Percentiles rank a stretch among this genome's conserved stretches.
These are phyloP conservation scores for Malachius bipustulatus DNA, from an alignment of 2,888 invertebrate species.

Conservation along the genomic window DNA sequence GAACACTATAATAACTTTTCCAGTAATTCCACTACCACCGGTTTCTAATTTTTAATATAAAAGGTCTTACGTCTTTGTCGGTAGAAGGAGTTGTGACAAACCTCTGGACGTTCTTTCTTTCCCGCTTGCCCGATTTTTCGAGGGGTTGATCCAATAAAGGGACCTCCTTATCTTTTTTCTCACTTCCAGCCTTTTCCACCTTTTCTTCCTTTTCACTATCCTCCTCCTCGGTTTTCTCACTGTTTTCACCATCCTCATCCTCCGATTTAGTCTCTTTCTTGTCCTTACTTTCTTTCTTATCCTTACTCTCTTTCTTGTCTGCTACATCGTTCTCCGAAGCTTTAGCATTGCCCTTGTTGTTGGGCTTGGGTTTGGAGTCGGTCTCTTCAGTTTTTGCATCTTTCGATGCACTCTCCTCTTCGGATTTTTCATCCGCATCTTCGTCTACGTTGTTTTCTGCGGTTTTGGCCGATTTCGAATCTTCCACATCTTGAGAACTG, in stretches of 20 bases:
- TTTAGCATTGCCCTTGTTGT: slow-evolving; percentile 19
- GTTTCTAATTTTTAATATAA: no score
- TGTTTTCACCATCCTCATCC: slow-evolving; percentile 25
- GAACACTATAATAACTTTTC: no score
- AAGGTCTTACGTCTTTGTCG: slow-evolving; percentile 25
- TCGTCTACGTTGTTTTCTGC: slow-evolving; percentile 16
- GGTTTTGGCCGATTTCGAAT: slow-evolving; percentile 16
- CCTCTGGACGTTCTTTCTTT: slow-evolving; percentile 33
- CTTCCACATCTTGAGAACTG: slow-evolving; percentile 26
- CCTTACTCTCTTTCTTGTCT: slow-evolving; percentile 15
- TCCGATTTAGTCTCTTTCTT: slow-evolving; percentile 25
- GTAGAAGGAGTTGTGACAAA: slow-evolving; percentile 27
- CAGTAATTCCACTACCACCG: no score
- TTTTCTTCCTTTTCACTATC: slow-evolving; percentile 26
- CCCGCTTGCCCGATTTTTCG: slow-evolving; percentile 31
- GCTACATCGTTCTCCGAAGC: slow-evolving; percentile 20
- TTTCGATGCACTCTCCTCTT: slow-evolving; percentile 16
- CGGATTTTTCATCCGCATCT: slow-evolving; percentile 16
- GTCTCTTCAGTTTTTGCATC: slow-evolving; percentile 19
- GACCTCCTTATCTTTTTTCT: slow-evolving; percentile 18
- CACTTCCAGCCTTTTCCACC: slow-evolving; percentile 22
- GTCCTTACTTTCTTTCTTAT: slow-evolving; percentile 19
- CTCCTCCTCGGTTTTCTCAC: slow-evolving; percentile 23
- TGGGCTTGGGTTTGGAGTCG: slow-evolving; percentile 9
- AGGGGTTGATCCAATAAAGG: slow-evolving; percentile 33